These are phyloP conservation scores for Drosophila neocordata DNA, from an alignment of 1,140 invertebrate species.

Conservation along the genomic window DNA sequence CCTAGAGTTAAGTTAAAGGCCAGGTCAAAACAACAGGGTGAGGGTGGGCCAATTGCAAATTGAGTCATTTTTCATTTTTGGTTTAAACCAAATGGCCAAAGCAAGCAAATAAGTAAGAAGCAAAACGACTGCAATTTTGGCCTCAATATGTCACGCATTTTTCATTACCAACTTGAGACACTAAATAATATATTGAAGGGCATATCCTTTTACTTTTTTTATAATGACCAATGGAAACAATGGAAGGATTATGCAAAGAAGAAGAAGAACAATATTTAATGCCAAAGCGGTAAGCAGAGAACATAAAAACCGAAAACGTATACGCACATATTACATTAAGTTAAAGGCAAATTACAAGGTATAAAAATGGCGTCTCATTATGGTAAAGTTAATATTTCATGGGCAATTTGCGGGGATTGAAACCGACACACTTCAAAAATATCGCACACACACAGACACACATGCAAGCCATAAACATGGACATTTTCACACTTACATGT, in stretches of 20 bases:
- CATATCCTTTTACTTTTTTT: background rate
- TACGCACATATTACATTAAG: constrained; percentile 44
- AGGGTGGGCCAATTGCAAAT: constrained; percentile 53
- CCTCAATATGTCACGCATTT: constrained; percentile 63
- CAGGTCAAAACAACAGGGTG: background rate
- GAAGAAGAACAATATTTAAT: background rate
- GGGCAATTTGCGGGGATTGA: constrained; percentile 79
- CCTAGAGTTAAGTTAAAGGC: background rate
- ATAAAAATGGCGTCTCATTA: constrained; percentile 78
- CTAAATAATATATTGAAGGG: constrained; percentile 1
- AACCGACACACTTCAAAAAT: constrained; percentile 77
- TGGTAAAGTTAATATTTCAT: constrained; percentile 78
- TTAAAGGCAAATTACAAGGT: constrained; percentile 61
- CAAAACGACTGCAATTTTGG: constrained; percentile 33
- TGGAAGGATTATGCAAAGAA: background rate
- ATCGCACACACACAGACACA: constrained; percentile 37
- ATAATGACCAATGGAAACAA: background rate
- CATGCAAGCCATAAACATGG: constrained; percentile 25
- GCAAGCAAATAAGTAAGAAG: background rate
- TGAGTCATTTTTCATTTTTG: constrained; percentile 73
- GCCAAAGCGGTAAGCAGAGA: background rate
- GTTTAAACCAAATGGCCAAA: constrained; percentile 43
- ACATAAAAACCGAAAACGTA: constrained; percentile 31
- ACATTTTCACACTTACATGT: constrained; percentile 44
- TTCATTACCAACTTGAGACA: constrained; percentile 24